These are phyloP conservation scores for Drosophila sordidula DNA, from an alignment of 2,888 invertebrate genomes.

Conservation along the genomic window DNA sequence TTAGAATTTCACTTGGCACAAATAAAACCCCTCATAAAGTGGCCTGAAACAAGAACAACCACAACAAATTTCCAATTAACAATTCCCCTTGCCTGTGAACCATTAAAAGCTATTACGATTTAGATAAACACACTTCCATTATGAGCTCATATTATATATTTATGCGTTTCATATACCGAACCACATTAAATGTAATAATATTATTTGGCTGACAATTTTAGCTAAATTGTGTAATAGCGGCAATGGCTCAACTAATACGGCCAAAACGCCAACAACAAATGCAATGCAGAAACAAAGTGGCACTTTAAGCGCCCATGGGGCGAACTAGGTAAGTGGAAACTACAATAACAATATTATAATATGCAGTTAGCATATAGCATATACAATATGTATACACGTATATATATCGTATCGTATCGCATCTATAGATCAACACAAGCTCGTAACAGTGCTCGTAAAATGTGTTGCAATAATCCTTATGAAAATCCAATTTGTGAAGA, in stretches of 20 bases:
- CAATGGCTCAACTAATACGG: slow-evolving; percentile 27
- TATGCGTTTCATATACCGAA: slow-evolving; percentile 2
- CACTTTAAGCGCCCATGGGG: slow-evolving; percentile 28
- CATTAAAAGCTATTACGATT: slow-evolving; percentile 27
- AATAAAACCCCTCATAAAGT: background rate
- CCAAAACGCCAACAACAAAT: slow-evolving; percentile 14
- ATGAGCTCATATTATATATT: slow-evolving; percentile 11
- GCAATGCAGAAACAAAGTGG: slow-evolving; percentile 24
- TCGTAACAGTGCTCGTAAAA: slow-evolving; percentile 13
- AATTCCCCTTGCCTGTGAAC: slow-evolving; percentile 9
- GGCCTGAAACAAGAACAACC: background rate
- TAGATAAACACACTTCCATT: slow-evolving; percentile 22
- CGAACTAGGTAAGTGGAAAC: slow-evolving; percentile 19
- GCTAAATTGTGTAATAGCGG: slow-evolving; percentile 18
- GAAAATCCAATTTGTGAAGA: slow-evolving; percentile 77
- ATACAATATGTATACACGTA: slow-evolving; percentile 4
- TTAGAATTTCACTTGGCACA: background rate
- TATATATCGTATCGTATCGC: slow-evolving; percentile 11
- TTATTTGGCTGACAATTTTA: slow-evolving; percentile 34
- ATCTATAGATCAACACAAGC: slow-evolving; percentile 34
- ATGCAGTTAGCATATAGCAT: slow-evolving; percentile 11
- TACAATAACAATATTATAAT: slow-evolving; percentile 44
- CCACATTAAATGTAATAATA: slow-evolving; percentile 39
- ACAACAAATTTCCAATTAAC: slow-evolving; percentile 13
- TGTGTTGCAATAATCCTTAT: slow-evolving; percentile 58